These are phyloP conservation scores for Steinernema scapterisci DNA, from an alignment of 2,888 invertebrate species.

Conservation along the genomic window DNA sequence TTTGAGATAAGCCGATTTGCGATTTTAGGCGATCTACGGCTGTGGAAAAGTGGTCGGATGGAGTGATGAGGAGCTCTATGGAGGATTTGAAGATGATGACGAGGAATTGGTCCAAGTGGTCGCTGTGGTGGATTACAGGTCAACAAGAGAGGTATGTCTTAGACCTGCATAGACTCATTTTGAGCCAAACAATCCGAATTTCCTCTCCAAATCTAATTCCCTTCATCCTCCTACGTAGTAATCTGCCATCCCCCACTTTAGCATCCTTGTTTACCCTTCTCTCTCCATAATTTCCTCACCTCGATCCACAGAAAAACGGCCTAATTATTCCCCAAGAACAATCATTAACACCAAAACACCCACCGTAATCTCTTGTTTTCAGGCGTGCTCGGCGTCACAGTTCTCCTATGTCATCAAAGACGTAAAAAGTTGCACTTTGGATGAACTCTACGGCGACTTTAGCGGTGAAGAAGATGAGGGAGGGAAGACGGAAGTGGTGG, in stretches of 20 bases:
- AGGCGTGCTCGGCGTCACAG: neutral
- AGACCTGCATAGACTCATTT: no score
- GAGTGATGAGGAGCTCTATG: neutral
- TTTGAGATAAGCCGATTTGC: neutral
- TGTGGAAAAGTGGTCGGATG: neutral
- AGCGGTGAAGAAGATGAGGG: neutral
- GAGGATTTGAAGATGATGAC: slow-evolving; percentile 3
- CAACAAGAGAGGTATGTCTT: neutral
- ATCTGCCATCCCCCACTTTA: no score
- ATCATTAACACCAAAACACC: neutral
- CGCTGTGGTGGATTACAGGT: neutral
- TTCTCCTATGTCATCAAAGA: neutral
- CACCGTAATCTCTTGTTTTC: neutral
- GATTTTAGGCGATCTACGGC: neutral
- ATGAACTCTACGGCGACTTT: slow-evolving; percentile 21
- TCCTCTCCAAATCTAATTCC: no score
- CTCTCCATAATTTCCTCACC: no score
- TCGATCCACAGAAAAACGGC: neutral
- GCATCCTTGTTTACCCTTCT: no score
- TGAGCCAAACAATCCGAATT: neutral
- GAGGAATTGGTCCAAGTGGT: neutral
- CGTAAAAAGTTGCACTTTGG: neutral
- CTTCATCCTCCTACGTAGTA: no score
- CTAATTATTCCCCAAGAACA: neutral
- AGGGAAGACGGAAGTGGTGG: neutral